Percentiles rank a stretch among this genome's conserved stretches.
Evolutionary conservation across 2,113 vertebrate species (phyloP).

Genomic region (Loxodonta africana): DNA sequence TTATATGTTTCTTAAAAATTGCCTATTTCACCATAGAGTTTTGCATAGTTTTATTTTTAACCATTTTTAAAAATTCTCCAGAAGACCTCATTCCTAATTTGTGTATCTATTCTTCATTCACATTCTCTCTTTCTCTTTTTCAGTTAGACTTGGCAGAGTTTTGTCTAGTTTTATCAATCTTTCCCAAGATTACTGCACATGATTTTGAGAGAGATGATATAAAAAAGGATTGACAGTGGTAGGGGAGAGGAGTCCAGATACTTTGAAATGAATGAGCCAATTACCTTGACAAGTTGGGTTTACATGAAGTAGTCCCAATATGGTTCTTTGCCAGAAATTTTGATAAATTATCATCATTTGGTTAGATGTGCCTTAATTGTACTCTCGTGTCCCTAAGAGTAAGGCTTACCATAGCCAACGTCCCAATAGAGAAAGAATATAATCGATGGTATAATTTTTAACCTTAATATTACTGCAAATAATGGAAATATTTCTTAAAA

Average conservation of each 20-base stretch:
- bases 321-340: neutral
- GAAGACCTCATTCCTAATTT: neutral
- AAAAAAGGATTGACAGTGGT: neutral
- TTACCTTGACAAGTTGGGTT: neutral
- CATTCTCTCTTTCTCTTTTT: neutral
- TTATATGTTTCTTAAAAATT: neutral
- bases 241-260: neutral
- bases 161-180: neutral
- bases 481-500: neutral
- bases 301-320: neutral
- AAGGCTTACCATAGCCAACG: neutral
- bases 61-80: neutral
- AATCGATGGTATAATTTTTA: neutral
- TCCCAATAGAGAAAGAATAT: neutral
- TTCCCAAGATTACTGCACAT: neutral
- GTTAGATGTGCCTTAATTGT: neutral
- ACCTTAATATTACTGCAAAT: neutral
- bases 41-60: neutral
- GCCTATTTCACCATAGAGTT: neutral
- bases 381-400: neutral
- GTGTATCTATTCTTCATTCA: neutral
- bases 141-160: neutral
- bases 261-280: conserved; percentile 13
- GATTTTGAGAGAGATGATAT: neutral
- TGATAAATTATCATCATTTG: neutral